Conservation (phyloP, 1,140 invertebrate genomes). For the Drosophila ercepeae region DNA sequence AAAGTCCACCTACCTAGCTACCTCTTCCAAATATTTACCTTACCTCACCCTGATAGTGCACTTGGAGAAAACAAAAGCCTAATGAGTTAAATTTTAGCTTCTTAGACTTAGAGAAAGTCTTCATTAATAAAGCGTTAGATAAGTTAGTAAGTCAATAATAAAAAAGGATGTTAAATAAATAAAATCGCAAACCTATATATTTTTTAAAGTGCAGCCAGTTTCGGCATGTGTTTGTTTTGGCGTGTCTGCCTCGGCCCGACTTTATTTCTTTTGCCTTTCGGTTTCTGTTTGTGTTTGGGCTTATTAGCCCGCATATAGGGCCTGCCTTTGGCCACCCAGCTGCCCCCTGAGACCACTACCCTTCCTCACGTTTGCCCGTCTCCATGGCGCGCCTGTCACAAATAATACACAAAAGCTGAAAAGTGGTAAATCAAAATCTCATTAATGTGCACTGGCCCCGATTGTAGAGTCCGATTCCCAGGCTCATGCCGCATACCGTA, state of each 20-base stretch:
- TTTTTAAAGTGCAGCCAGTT: slow-evolving; percentile 1
- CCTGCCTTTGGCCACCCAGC: background rate
- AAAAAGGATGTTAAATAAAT: too few relatives aligned
- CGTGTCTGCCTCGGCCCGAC: slow-evolving; percentile 49
- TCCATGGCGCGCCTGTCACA: slow-evolving; percentile 8
- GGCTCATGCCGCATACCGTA: slow-evolving; percentile 33
- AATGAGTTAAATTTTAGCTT: background rate
- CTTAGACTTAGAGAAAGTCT: too few relatives aligned
- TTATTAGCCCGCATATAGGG: slow-evolving; percentile 61
- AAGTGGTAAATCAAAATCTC: slow-evolving; percentile 71
- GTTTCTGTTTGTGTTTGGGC: slow-evolving; percentile 58
- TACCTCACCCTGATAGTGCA: background rate
- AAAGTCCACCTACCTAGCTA: slow-evolving; percentile 4
- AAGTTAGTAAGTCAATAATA: too few relatives aligned
- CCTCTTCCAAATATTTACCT: slow-evolving; percentile 34
- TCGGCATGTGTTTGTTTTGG: slow-evolving; percentile 65
- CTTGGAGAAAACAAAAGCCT: background rate
- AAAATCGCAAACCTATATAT: too few relatives aligned
- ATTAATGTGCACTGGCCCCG: slow-evolving; percentile 54
- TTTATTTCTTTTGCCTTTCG: slow-evolving; percentile 45
- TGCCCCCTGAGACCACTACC: background rate
- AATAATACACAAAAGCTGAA: slow-evolving; percentile 45
- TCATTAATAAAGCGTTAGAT: too few relatives aligned
- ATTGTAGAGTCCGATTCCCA: slow-evolving; percentile 10
- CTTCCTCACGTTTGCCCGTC: background rate